Evolutionary conservation across 2,797 vertebrate species (phyloP).

Genomic region (Rhinogobio ventralis): DNA sequence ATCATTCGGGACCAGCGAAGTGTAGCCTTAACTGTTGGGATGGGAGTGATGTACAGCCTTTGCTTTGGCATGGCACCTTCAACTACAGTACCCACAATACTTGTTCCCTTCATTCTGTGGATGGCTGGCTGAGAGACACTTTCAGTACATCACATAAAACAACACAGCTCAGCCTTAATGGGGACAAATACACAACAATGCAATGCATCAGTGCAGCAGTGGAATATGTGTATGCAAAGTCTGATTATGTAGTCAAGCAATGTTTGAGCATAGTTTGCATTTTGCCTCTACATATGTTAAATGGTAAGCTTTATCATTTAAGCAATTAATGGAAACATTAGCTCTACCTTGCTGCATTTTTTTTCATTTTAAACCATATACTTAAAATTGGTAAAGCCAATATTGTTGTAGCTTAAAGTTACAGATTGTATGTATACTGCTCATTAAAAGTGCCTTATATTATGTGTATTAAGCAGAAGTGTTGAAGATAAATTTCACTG

Average conservation of each 20-base stretch:
- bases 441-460: conserved; percentile 17
- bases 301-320: background rate
- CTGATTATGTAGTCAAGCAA: conserved; percentile 8
- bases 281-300: background rate
- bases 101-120: conserved; percentile 91
- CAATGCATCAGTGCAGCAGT: background rate
- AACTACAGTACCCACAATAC: conserved; percentile 85
- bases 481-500: background rate
- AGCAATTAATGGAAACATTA: conserved; percentile 14
- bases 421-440: conserved; percentile 3
- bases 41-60: conserved; percentile 83
- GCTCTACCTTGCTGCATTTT: background rate
- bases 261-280: conserved; percentile 74
- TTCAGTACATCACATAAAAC: conserved; percentile 4
- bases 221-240: background rate
- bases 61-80: conserved; percentile 84
- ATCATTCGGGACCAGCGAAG: conserved; percentile 92
- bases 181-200: conserved; percentile 18
- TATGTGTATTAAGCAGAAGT: background rate
- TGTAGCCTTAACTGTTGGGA: conserved; percentile 77
- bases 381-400: background rate
- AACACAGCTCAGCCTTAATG: conserved; percentile 5
- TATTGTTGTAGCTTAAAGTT: conserved; percentile 10
- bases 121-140: conserved; percentile 85
- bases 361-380: background rate